Percentiles rank a stretch among this genome's conserved stretches.
These are phyloP conservation scores for Sitophilus oryzae DNA, from an alignment of 1,140 invertebrate genomes.

Conservation along the genomic window DNA sequence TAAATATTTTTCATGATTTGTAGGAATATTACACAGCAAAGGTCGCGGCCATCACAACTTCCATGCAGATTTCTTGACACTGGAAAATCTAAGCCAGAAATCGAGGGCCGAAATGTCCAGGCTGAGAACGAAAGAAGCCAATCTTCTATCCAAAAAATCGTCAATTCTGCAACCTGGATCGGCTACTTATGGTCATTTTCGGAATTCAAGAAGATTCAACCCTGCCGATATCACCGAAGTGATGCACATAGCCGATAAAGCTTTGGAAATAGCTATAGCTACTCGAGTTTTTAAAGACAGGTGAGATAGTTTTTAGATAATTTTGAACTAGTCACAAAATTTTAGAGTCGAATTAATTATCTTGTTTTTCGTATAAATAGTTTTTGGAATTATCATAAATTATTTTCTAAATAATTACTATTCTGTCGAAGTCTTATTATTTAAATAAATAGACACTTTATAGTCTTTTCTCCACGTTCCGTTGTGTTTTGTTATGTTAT, in stretches of 20 bases:
- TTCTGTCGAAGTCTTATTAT: no score
- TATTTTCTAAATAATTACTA: no score
- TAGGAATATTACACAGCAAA: constrained; percentile 4
- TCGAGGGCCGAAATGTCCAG: constrained; percentile 30
- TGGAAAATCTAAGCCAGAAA: constrained; percentile 29
- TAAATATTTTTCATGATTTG: not conserved
- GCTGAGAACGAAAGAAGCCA: constrained; percentile 29
- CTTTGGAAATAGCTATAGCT: constrained; percentile 48
- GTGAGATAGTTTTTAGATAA: no score
- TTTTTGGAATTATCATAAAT: no score
- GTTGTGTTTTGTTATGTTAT: no score
- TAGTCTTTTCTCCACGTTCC: no score
- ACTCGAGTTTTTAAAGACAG: constrained; percentile 46
- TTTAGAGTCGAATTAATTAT: no score
- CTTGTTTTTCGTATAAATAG: no score
- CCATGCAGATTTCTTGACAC: constrained; percentile 26
- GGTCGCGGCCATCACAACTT: constrained; percentile 14
- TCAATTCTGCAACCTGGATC: constrained; percentile 33
- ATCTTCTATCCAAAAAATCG: constrained; percentile 26
- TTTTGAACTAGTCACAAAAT: no score
- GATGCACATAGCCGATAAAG: constrained; percentile 43
- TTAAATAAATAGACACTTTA: no score
- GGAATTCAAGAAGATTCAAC: constrained; percentile 37
- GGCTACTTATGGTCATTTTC: constrained; percentile 39
- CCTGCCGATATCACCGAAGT: constrained; percentile 43